A percentile compares a stretch with the other conserved stretches of the same genome.
Conservation (phyloP, 2,113 vertebrate species). For the Leucoraja erinaceus region DNA sequence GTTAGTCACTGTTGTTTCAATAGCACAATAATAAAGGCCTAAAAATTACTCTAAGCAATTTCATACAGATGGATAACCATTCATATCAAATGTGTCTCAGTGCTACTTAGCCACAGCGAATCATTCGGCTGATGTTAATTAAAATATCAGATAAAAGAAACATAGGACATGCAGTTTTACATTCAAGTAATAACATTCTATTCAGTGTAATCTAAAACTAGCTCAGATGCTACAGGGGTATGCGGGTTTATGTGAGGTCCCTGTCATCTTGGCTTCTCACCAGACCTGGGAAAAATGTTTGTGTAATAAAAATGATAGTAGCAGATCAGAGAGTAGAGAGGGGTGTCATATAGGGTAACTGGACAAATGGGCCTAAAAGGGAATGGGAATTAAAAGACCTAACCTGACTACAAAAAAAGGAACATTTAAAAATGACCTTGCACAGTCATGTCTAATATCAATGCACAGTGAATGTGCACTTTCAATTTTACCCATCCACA, state of each 20-base stretch:
- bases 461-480: background rate
- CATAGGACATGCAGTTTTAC: background rate
- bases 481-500: background rate
- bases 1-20: background rate
- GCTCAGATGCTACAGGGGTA: background rate
- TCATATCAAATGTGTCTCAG: background rate
- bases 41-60: background rate
- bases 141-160: background rate
- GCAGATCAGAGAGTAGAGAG: background rate
- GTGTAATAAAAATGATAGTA: no score
- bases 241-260: background rate
- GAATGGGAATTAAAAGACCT: no score
- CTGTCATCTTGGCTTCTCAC: background rate
- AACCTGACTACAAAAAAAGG: no score
- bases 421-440: no score
- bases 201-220: background rate
- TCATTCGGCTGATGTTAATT: background rate
- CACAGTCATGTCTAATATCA: no score
- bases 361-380: no score
- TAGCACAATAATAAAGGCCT: background rate
- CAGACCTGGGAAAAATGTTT: background rate
- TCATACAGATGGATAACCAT: background rate
- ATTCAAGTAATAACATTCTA: background rate
- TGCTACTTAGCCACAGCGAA: background rate
- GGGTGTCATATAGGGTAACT: no score